Evolutionary conservation across 1,140 invertebrate genomes (phyloP), one percentile per base, ranked within the genome.

Genomic region (Thaumetopoea pityocampa): DNA sequence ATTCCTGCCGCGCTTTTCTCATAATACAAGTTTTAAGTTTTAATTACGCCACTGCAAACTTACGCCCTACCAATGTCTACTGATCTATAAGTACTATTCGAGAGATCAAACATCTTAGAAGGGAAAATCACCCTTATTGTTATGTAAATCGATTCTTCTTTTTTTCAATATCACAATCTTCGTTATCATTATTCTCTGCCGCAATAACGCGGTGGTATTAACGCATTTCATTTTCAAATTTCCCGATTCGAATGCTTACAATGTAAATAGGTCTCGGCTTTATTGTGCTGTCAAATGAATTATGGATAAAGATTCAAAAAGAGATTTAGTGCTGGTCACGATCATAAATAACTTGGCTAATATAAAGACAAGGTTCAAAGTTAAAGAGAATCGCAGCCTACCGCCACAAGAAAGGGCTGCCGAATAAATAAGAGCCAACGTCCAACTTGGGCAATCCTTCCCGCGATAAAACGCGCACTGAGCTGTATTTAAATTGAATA

Each of bases 401-500:
- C 48, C 44, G 50, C 55, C 69, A 72, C 47, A 60, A 64, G 65
- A 73, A 52, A 76, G 71, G 62, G 67, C 66, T 67, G 63, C 61
- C 61, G 74, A 72, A 77, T 67, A 69, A 73, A 80, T 74, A 73
- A 69, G 69, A 63, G 54, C 46, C 59, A 43, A 65, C 65, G 52
- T 64, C 57, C 65, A 61, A 71, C 62, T 67, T 59, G 42, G 45
- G 58, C 67, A 67, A 80, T 71, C 73, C 56, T 66, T 61, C 53
- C 61, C 49, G 51, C 69, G 71, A 77, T 81, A 77, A 73, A 78
- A 72, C 70, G 58, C 54, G 53, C 67, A 72, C 70, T 63, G 56
- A 71, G 59, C 62, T 48, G 62, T 74, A 72, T 79, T 79, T 82
- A 79, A 82, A 79, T 78, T 73, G 73, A 79, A 78, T 70, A 69